Evolutionary conservation across 2,113 vertebrate genomes (phyloP).

Genomic region (Eidolon helvum): DNA sequence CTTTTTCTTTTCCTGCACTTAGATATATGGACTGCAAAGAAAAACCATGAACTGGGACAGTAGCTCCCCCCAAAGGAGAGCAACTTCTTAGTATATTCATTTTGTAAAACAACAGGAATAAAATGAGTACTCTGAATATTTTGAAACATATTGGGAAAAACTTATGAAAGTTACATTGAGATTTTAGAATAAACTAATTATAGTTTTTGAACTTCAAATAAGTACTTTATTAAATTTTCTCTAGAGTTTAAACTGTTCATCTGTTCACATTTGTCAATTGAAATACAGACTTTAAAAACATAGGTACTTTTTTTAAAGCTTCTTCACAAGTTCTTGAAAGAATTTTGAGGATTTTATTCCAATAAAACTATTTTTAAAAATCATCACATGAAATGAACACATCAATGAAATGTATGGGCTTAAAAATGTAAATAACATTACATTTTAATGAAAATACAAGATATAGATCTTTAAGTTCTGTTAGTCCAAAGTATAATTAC

Average conservation of each 20-base stretch:
- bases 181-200: not conserved
- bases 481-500: not conserved
- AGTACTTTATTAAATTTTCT: not conserved
- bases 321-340: not conserved
- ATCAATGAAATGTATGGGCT: not conserved
- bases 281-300: not conserved
- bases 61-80: not conserved
- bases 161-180: not conserved
- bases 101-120: not conserved
- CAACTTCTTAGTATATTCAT: not conserved
- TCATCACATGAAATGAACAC: not conserved
- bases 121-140: constrained; percentile 1
- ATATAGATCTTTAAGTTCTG: not conserved
- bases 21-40: not conserved
- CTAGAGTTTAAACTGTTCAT: not conserved
- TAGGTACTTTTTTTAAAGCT: not conserved
- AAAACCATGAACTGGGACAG: not conserved
- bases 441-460: constrained; percentile 41
- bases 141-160: not conserved
- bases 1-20: not conserved
- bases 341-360: not conserved
- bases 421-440: constrained; percentile 19
- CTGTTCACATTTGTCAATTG: not conserved
- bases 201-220: not conserved
- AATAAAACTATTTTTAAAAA: constrained; percentile 10